Evolutionary conservation across 2,113 vertebrate species (phyloP), one percentile per base, ranked within the genome.

Genomic region (Chlamydotis undulata): DNA sequence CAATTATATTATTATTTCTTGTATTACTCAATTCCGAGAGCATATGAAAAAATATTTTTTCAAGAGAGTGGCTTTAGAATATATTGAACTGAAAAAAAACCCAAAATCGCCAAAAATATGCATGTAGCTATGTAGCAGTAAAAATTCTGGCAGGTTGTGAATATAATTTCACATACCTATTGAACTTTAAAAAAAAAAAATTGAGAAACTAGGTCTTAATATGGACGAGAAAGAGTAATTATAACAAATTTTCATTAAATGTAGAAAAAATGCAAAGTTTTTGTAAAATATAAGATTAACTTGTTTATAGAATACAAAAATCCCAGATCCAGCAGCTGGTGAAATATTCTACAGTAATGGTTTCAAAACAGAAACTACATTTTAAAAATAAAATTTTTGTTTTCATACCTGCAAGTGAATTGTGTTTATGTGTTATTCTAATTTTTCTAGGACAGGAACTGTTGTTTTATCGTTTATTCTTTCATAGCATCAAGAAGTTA

Each of bases 301-400:
- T 82, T 86, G 3, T 89, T 88, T 52, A 56, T 22, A 79, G 45
- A 90, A 59, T 65, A 88, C 25, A 87, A 87, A 95, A 50, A 17
- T 50, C 9, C 26, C 47, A 95, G 76, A 90, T 41, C 21, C 33
- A 83, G 28, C 43, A 80, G 59, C 37, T 65, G 26, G 33, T 64
- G 15, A 64, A 80, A 73, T 50, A 82, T 5, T 87, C 22, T 47
- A 87, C 56, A 92, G 35, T 12, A 85, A 50, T 19, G 19, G 31
- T 35, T 94, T 84, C 69, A 79, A 86, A 93, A 60, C 12, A 80
- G 60, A 84, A 74, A 93, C n/a, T 41, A 95, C 50, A 64, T 87
- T 76, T 88, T 70, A 83, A 94, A 13, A 84, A 41, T 33, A 37
- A 12, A 33, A 59, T 7, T 87, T 87, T 75, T 89, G 10, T 29